Evolutionary conservation across 2,888 invertebrate species (phyloP), one percentile per base, ranked within the genome.

Genomic region (Lasiommata megera): DNA sequence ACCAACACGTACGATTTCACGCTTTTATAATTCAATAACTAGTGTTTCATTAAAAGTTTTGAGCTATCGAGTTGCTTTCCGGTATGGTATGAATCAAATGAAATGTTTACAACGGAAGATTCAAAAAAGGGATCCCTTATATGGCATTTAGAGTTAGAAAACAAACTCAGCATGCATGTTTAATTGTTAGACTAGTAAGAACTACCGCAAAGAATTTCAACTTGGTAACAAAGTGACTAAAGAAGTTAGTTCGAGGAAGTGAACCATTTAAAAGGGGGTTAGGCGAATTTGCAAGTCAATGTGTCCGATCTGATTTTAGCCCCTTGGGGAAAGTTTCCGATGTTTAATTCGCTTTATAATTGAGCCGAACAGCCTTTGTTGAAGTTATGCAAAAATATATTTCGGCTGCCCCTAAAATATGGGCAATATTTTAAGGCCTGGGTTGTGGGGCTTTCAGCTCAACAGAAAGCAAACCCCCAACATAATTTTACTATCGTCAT

Each of bases 221-320:
- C 31, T 52, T 41, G 12, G 17, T 41, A 34, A 29, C 29, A 17
- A 52, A 52, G 52, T 41, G 31, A 52, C 52, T 16, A 31, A 8
- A 31, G 37, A 37, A 44, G 16, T 54, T 23, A 54, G 37, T 37
- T 46, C 37, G 14, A 34, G 46, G 17, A 44, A 46, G 28, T 28
- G 44, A 44, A 34, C 54, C 40, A 31, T 52, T 52, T 41, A 51
- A 51, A 40, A 5, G 40, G 29, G 51, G 40, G 38, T 51, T 51
- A 41, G 31, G 31, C 31, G 58, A 61, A 70, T 73, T 70, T 69
- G 72, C 72, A 69, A 73, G 69, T 69, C 71, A 67, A 70, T 67
- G 67, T 56, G 54, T 55, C 56, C 55, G 62, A 62, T 61, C 58
- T 57, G 60, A 62, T 61, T 64, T 51, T 56, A 54, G 58, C 52